phyloP scores from a whole-genome alignment of 2,797 vertebrate genomes.

The Cossypha polioptera region DNA sequence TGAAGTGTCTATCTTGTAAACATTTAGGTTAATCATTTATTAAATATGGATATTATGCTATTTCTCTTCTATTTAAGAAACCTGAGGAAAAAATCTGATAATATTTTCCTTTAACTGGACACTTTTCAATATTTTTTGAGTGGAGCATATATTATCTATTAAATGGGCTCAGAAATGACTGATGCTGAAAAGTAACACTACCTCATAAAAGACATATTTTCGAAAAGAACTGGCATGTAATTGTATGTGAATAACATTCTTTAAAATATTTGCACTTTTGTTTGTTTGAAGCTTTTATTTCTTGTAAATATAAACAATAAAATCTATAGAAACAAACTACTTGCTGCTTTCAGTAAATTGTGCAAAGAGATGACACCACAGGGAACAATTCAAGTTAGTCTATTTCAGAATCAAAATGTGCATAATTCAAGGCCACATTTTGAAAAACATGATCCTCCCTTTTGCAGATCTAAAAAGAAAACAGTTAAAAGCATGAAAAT shows the following conservation, averaged over 20 bases:
- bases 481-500: slow-evolving; percentile 30
- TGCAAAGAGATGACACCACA: not conserved
- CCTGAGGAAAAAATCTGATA: not conserved
- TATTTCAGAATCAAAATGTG: not conserved
- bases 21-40: not conserved
- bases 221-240: not conserved
- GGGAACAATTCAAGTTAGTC: not conserved
- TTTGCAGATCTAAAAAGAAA: slow-evolving; percentile 33
- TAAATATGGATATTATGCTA: not conserved
- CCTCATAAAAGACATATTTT: not conserved
- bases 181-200: not conserved
- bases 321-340: not conserved
- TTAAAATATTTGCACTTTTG: not conserved
- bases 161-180: not conserved
- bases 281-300: not conserved
- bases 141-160: not conserved
- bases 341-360: not conserved
- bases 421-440: not conserved
- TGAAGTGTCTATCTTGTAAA: not conserved
- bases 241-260: not conserved
- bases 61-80: not conserved
- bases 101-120: not conserved
- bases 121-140: not conserved
- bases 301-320: not conserved
- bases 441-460: not conserved